Percentiles rank a stretch among this genome's conserved stretches.
Evolutionary conservation across 2,113 vertebrate species (phyloP).

Genomic region (Antechinus stuartii): DNA sequence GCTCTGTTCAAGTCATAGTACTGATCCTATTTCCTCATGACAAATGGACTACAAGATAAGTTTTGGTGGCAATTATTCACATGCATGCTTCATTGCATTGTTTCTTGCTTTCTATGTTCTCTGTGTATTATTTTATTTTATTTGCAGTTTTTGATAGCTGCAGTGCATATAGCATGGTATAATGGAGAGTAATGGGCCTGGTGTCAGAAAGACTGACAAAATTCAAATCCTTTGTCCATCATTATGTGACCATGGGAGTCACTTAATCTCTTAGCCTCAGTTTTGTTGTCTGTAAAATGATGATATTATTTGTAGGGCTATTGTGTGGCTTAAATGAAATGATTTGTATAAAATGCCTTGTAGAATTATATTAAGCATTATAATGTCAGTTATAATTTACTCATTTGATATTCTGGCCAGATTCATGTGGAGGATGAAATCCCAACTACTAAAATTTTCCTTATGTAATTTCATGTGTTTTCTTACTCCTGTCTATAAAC

Average conservation of each 20-base stretch:
- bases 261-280: not conserved
- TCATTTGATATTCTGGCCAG: not conserved
- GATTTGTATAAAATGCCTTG: not conserved
- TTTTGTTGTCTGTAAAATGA: not conserved
- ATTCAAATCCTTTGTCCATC: not conserved
- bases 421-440: constrained; percentile 5
- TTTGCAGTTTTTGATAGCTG: not conserved
- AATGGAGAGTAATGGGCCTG: not conserved
- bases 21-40: not conserved
- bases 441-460: constrained; percentile 24
- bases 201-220: not conserved
- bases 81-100: not conserved
- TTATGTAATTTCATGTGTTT: constrained; percentile 4
- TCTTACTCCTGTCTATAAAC: constrained; percentile 31
- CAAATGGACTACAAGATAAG: not conserved
- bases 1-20: not conserved
- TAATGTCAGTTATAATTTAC: not conserved
- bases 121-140: constrained; percentile 38
- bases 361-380: not conserved
- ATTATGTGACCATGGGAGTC: not conserved
- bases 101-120: constrained; percentile 39
- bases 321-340: not conserved
- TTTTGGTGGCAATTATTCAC: not conserved
- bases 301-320: not conserved
- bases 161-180: not conserved